Base-by-base conservation (phyloP, 1,140 invertebrate species). In the Drosophila tropicalis region DNA sequence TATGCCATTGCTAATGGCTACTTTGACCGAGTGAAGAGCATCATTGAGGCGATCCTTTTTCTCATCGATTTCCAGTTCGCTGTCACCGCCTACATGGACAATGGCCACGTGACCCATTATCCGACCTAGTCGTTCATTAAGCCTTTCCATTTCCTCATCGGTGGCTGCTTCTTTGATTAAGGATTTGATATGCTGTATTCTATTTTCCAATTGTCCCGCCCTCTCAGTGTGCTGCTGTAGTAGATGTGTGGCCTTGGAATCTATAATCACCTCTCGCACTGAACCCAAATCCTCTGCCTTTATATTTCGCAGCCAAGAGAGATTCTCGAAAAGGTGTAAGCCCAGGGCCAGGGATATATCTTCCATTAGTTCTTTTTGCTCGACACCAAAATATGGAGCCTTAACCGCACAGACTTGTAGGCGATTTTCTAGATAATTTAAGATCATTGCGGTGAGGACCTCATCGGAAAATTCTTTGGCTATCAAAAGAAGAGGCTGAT, bases 401-500 rank as follows among this genome's bases (percentile, higher is more conserved):
- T 96, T 96, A 0, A 96, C 95, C 22, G 96, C 96, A 81, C 93
- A 94, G n/a, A 96, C 94, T 90, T 94, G 93, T 13, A 96, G 93
- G 32, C 94, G 93, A 58, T 95, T 94, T 84, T 96, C 95, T 25
- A 96, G 90, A 81, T 95, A 94, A 90, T 97, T 97, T 1, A 97
- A 93, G 39, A 97, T 95, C 32, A 97, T 91, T 3, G 95, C 95
- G 36, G 94, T 95, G 5, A 97, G 92, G n/a, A 96, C 96, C 85
- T 97, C 96, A 10, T 95, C 95, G 91, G 96, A 95, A 51, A 97
- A 93, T 92, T 97, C 96, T 92, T 97, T 96, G 57, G 96, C 96
- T 90, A 97, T 93, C 66, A 97, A 96, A 3, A 97, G 75, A 3
- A 97, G 92, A 5, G 96, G 96, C 87, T 94, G 95, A 40, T 97